phyloP scores from a whole-genome alignment of 2,113 vertebrate genomes.

The Corapipo altera region DNA sequence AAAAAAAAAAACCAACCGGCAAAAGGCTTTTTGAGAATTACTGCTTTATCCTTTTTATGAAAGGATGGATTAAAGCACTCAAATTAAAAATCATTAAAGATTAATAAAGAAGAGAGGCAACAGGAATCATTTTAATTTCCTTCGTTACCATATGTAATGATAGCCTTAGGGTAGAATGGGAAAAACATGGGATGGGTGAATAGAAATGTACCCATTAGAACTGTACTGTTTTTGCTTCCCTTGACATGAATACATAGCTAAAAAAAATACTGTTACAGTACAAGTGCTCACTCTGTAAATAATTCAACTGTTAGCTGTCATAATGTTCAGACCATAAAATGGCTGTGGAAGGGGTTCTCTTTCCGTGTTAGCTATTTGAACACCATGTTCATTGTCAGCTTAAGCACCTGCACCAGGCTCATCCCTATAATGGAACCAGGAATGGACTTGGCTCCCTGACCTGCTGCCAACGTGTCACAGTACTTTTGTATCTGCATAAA shows the following conservation, averaged over 20 bases:
- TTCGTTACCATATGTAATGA: not conserved
- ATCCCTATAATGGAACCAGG: not conserved
- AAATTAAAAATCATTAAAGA: constrained; percentile 50
- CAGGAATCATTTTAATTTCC: constrained; percentile 30
- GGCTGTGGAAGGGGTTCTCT: not conserved
- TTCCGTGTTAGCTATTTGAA: not conserved
- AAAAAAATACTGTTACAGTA: not conserved
- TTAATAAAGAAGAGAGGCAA: constrained; percentile 39
- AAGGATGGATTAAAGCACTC: constrained; percentile 1
- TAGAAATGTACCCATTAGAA: constrained; percentile 1
- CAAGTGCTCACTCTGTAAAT: not conserved
- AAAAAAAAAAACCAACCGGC: too few relatives aligned
- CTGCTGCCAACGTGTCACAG: not conserved
- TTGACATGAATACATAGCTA: not conserved
- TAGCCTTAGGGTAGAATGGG: not conserved
- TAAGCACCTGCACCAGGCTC: not conserved
- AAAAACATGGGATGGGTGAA: not conserved
- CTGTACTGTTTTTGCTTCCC: not conserved
- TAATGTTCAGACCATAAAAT: not conserved
- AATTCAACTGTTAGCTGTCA: not conserved
- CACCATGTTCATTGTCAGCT: not conserved
- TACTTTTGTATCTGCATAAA: not conserved
- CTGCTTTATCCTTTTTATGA: not conserved
- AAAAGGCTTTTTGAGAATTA: not conserved
- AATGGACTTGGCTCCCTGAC: not conserved